Conservation (phyloP, 2,888 invertebrate genomes). For the Drosophila suboccidentalis region DNA sequence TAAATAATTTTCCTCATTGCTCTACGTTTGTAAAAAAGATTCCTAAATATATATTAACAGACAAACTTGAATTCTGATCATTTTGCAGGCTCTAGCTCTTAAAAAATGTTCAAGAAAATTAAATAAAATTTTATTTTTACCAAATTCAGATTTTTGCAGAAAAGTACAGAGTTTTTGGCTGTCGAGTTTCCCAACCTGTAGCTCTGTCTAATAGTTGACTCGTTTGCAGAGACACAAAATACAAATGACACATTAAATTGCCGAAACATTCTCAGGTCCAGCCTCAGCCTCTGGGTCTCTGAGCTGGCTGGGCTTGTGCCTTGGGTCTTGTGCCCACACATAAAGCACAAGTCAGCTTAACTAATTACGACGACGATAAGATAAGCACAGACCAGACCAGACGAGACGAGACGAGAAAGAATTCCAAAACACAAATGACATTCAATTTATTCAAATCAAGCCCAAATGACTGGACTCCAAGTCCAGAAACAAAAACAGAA, state of each 20-base stretch:
- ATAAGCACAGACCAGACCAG: slow-evolving; percentile 75
- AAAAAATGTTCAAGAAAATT: too few relatives aligned
- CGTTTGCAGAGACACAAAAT: slow-evolving; percentile 26
- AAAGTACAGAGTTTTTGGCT: not conserved
- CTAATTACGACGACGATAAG: slow-evolving; percentile 79
- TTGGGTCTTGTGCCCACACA: slow-evolving; percentile 48
- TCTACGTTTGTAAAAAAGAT: too few relatives aligned
- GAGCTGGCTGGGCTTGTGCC: slow-evolving; percentile 2
- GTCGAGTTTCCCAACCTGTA: not conserved
- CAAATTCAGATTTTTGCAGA: too few relatives aligned
- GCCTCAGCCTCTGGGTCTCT: slow-evolving; percentile 2
- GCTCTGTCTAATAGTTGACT: not conserved
- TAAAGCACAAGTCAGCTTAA: slow-evolving; percentile 74
- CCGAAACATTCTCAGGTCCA: slow-evolving; percentile 36
- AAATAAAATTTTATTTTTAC: too few relatives aligned
- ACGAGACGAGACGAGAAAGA: slow-evolving; percentile 38
- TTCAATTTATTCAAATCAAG: slow-evolving; percentile 82
- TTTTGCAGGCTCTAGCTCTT: too few relatives aligned
- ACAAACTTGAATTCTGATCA: too few relatives aligned
- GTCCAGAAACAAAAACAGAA: slow-evolving; percentile 8
- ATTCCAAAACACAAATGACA: slow-evolving; percentile 79
- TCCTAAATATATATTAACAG: too few relatives aligned
- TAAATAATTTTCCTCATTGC: too few relatives aligned
- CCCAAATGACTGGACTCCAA: slow-evolving; percentile 50
- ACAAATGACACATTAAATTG: slow-evolving; percentile 73